phyloP scores from a whole-genome alignment of 2,113 vertebrate species.

The Saccopteryx leptura region DNA sequence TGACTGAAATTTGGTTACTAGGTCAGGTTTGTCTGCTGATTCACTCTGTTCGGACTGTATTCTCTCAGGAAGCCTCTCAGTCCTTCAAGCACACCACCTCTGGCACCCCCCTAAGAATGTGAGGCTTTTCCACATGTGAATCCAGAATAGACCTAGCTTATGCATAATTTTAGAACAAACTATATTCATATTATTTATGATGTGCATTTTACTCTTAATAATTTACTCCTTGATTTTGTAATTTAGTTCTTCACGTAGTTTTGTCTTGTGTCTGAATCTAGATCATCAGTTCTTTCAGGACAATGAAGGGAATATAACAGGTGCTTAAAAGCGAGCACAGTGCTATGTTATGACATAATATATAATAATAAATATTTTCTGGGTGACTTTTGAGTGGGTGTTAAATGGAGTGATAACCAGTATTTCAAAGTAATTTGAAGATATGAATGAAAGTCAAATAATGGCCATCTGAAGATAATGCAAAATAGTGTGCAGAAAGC shows the following conservation, averaged over 20 bases:
- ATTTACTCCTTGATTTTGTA: not conserved
- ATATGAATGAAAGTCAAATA: not conserved
- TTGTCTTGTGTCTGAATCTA: not conserved
- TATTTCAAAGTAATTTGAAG: slow-evolving; percentile 24
- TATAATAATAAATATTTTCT: slow-evolving; percentile 7
- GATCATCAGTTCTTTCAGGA: not conserved
- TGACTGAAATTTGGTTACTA: not conserved
- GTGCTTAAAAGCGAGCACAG: not conserved
- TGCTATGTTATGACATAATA: not conserved
- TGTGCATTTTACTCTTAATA: not conserved
- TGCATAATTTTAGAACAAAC: not conserved
- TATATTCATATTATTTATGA: not conserved
- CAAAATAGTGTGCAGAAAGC: not conserved
- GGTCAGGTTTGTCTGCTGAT: not conserved
- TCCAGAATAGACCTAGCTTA: not conserved
- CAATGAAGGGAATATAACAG: not conserved
- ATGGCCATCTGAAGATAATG: not conserved
- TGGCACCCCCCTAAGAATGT: not conserved
- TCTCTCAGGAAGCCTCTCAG: not conserved
- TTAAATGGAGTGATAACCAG: not conserved
- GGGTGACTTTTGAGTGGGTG: not conserved
- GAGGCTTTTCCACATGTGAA: not conserved
- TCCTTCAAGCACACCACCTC: not conserved
- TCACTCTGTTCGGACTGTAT: not conserved
- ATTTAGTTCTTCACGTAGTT: not conserved